A percentile compares a stretch with the other conserved stretches of the same genome.
phyloP scores from a whole-genome alignment of 2,797 vertebrate species.

The Cossypha caffra region DNA sequence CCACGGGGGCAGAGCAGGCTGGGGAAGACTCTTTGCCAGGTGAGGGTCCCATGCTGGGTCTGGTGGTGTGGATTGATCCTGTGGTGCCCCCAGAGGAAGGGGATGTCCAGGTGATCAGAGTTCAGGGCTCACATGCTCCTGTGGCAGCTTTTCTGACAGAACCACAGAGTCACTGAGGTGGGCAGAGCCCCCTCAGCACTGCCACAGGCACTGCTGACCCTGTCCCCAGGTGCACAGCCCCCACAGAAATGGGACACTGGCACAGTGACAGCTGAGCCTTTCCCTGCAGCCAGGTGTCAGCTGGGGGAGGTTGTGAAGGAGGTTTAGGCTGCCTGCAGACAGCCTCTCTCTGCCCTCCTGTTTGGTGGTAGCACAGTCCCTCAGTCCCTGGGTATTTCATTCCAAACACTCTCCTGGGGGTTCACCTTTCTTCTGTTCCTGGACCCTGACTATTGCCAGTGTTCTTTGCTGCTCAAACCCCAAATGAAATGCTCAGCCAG shows the following conservation, averaged over 20 bases:
- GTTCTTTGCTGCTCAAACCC: background rate
- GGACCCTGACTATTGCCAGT: background rate
- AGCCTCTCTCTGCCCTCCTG: background rate
- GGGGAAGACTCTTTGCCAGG: background rate
- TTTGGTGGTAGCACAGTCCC: background rate
- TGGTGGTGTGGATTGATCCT: background rate
- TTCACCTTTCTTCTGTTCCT: background rate
- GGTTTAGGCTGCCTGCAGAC: background rate
- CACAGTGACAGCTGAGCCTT: background rate
- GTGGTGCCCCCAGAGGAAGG: background rate
- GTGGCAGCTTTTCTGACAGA: background rate
- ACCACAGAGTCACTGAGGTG: background rate
- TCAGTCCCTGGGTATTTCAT: too few relatives aligned
- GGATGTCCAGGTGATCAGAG: background rate
- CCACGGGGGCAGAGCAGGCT: background rate
- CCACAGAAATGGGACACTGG: background rate
- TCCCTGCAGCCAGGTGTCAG: fast-evolving
- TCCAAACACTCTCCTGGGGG: fast-evolving
- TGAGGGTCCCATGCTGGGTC: background rate
- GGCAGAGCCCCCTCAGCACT: background rate
- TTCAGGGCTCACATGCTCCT: background rate
- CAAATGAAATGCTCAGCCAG: background rate
- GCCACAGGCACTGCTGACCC: background rate
- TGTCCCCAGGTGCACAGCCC: background rate
- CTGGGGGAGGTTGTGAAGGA: background rate